Base-by-base conservation (phyloP, 2,888 invertebrate species). In the Oxytorus armatus region DNA sequence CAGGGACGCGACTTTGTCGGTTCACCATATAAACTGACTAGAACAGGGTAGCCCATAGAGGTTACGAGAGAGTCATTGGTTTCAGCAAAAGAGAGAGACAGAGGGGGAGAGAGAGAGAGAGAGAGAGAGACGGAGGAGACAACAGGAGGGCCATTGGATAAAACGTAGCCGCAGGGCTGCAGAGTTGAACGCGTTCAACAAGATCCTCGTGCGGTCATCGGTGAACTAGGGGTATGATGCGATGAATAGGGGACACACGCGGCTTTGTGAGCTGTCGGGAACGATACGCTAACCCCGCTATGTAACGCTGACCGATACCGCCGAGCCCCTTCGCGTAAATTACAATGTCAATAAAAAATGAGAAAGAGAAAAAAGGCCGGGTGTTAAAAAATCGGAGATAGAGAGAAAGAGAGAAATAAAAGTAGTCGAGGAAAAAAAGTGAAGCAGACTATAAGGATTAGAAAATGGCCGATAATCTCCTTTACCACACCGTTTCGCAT, bases 151-250 rank as follows among this genome's bases (percentile, higher is more conserved):
- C n/a, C n/a, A 69, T 57, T 57, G 51, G 77, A 77, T 80, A 77
- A 80, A 80, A 80, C 72, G 73, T 69, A 55, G 77, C 57, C 65
- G 59, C 55, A 81, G 63, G 79, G 80, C 83, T 73, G 75, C 84
- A 86, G 21, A 55, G 81, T 85, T 83, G 81, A 82, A 77, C 84
- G 73, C 83, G 81, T 81, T 84, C 82, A 87, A 87, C 85, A 86
- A 86, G 85, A 85, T 87, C 78, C 77, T 51, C 70, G 55, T 80
- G 85, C 65, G 83, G 83, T 79, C 81, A 83, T 82, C 80, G 83
- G 83, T 79, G 82, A 85, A 83, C 79, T 70, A 55, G 14, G 53
- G 29, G 73, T 51, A 57, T 74, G 29, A 65, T 51, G 42, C 42
- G 16, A n/a, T 57, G 63, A 36, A 65, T 65, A 47, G 63, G 18